These are phyloP conservation scores for Phainopepla nitens DNA, from an alignment of 2,113 vertebrate species.

Conservation along the genomic window DNA sequence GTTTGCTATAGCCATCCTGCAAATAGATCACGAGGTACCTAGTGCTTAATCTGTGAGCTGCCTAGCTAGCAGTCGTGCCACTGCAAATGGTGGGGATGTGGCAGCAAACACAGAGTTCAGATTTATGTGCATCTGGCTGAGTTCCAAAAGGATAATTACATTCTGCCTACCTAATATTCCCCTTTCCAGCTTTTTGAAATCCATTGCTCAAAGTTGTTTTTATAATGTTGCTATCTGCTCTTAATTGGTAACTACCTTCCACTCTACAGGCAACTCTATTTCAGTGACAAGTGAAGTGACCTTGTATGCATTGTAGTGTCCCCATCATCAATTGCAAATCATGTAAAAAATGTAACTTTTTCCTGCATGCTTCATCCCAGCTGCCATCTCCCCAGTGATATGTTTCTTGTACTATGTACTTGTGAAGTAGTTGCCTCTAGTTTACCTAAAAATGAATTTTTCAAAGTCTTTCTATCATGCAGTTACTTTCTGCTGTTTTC, in stretches of 20 bases:
- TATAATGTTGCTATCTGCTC: not conserved
- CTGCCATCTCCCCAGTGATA: not conserved
- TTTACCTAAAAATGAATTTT: not conserved
- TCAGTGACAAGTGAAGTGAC: not conserved
- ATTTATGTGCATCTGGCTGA: not conserved
- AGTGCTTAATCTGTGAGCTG: not conserved
- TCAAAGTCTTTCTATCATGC: not conserved
- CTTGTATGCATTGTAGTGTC: not conserved
- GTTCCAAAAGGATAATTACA: slow-evolving; percentile 19
- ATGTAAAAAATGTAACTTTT: not conserved
- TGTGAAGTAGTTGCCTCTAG: not conserved
- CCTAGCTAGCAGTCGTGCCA: not conserved
- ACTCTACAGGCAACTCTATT: not conserved
- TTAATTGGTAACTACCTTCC: not conserved
- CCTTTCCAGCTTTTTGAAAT: not conserved
- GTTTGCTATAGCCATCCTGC: not conserved
- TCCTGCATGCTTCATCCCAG: not conserved
- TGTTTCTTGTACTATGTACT: not conserved
- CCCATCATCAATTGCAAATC: not conserved
- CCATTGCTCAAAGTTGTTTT: not conserved
- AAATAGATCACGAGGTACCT: not conserved
- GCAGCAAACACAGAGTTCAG: not conserved
- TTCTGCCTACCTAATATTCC: slow-evolving; percentile 14
- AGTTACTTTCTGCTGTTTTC: not conserved
- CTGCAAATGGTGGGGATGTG: not conserved